Evolutionary conservation across 2,797 vertebrate genomes (phyloP), one percentile per base, ranked within the genome.

Genomic region (Knipowitschia caucasica): DNA sequence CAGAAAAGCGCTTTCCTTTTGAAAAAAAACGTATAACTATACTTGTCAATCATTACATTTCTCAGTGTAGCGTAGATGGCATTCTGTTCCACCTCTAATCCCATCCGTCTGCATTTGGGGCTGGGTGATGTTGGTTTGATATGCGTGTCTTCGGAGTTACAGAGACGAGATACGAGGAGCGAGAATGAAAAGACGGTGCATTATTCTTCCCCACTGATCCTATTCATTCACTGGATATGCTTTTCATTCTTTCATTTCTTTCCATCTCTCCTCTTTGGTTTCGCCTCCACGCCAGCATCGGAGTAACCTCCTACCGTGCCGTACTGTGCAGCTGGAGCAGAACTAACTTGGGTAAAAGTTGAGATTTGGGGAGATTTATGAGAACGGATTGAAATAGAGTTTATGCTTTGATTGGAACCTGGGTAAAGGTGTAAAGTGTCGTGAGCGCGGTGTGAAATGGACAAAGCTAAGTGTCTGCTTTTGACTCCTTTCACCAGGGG

Each of bases 221-320:
- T 84, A 62, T 85, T 84, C 81, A 81, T 78, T 76, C 71, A 62
- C 56, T 61, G 59, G 71, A 69, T 80, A 34, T 77, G 71, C 78
- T 74, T 79, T 75, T 65, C 63, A 52, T 65, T 73, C 46, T 72
- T 70, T 84, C 73, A 80, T 81, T 77, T 75, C 69, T 43, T 52
- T 52, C 73, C 67, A 38, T 73, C 71, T 62, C 59, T 64, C 43
- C 21, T 47, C 75, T 84, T 82, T 80, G 73, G 69, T 82, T 60
- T 81, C 70, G 61, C 38, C 64, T 73, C 64, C 62, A 15, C 59
- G 34, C 27, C 71, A 62, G 57, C 61, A 53, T 44, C 58, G 69
- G 76, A 67, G 72, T 73, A 70, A 77, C 69, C 53, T 39, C 17
- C 44, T 25, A 12, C 20, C 11, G 25, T 12, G 44, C 4, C 33